Evolutionary conservation across 1,140 invertebrate species (phyloP), one percentile per base, ranked within the genome.

Genomic region (Agrypnia vestita): DNA sequence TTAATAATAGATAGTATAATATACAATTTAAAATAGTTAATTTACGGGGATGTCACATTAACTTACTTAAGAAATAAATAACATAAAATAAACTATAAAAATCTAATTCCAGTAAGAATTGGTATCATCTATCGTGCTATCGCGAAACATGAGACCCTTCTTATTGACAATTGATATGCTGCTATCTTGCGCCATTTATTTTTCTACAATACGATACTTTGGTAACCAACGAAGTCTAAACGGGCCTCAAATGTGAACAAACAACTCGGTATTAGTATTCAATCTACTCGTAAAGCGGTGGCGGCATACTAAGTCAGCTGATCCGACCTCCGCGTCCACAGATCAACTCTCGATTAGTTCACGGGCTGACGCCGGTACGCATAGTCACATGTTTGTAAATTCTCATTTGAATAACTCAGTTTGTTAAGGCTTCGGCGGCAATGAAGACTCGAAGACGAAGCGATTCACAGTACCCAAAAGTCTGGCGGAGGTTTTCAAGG

Each of bases 401-500:
- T 59, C 55, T 15, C 17, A 0, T 59, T 59, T 19, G 15, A 59
- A 59, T 59, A 15, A 64, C 13, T 64, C 13, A 13, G 25, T 4
- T 12, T 11, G 15, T 12, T 43, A 3, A 43, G 46, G 15, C 44
- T 51, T 53, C 11, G 10, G n/a, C 35, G 13, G 61, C 35, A 35
- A 82, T 82, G 81, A 69, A 17, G 13, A 74, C 46, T 11, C 55
- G 43, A 56, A 77, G 75, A 59, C 76, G 79, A 12, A 53, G 75
- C 43, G 76, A 69, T 43, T 17, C 64, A 17, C 12, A 61, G n/a
- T 83, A 77, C 59, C 82, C 82, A 13, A 25, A 46, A 4, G 82
- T 83, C 9, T 83, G 80, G 80, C 15, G 56, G 11, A 55, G 82
- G 47, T 83, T 81, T 49, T 51, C 74, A 69, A 78, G 67, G 43